Evolutionary conservation across 2,797 vertebrate genomes (phyloP).

Genomic region (Sphenodon punctatus): DNA sequence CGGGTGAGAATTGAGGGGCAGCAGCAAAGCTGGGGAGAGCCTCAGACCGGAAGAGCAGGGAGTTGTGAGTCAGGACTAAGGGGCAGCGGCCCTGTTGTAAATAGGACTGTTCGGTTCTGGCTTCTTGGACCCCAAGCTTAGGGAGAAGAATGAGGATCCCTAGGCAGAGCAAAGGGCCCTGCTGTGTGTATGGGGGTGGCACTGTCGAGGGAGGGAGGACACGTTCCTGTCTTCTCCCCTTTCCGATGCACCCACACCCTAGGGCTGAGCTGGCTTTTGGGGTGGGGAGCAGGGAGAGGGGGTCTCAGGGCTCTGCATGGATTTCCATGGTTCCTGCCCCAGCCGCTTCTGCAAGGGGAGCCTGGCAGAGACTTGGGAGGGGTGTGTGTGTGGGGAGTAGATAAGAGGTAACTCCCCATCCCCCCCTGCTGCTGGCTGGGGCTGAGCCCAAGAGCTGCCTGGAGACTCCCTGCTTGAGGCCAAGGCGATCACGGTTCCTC

Average conservation of each 20-base stretch:
- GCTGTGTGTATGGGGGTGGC: background rate
- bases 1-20: no score
- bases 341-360: no score
- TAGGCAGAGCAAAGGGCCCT: background rate
- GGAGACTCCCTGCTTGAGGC: background rate
- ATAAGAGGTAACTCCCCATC: no score
- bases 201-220: background rate
- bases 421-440: background rate
- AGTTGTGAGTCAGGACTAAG: slow-evolving; percentile 49
- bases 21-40: no score
- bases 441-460: fast-evolving
- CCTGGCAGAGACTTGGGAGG: no score
- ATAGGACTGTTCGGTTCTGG: background rate
- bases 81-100: slow-evolving; percentile 35
- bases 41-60: no score
- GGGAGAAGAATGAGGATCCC: slow-evolving; percentile 7
- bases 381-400: no score
- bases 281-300: no score
- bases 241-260: no score
- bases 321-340: no score
- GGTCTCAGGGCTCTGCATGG: no score
- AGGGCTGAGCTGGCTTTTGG: no score
- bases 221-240: background rate
- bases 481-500: background rate
- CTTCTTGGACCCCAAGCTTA: background rate